These are phyloP conservation scores for Conistra vaccinii DNA, from an alignment of 2,888 invertebrate genomes.

Conservation along the genomic window DNA sequence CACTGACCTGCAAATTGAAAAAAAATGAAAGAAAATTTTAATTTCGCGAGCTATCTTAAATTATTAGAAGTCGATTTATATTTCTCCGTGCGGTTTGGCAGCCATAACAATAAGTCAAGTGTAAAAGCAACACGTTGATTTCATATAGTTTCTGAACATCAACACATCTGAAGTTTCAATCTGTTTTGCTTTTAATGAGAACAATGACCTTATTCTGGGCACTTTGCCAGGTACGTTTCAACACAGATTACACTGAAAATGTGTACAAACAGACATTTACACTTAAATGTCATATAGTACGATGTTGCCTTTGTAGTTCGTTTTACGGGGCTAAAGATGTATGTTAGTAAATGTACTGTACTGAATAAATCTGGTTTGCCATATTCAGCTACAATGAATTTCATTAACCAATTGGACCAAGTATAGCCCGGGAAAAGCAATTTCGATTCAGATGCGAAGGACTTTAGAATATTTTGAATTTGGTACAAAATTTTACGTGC, in stretches of 20 bases:
- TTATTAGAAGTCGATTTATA: not conserved
- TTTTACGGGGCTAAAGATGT: not conserved
- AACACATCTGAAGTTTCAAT: slow-evolving; percentile 3
- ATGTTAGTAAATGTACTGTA: not conserved
- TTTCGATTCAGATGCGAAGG: not conserved
- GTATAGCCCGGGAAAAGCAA: too few species aligned
- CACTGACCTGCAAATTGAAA: too few species aligned
- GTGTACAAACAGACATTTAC: slow-evolving; percentile 22
- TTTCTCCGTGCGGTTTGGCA: not conserved
- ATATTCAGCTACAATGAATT: not conserved
- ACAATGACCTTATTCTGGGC: slow-evolving; percentile 44
- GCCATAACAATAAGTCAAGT: not conserved
- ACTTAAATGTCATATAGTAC: slow-evolving; percentile 18
- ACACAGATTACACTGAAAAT: slow-evolving; percentile 22
- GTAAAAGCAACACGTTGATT: slow-evolving; percentile 16
- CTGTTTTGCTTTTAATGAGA: slow-evolving; percentile 24
- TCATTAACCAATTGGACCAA: not conserved
- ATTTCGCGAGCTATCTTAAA: too few species aligned
- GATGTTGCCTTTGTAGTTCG: slow-evolving; percentile 27
- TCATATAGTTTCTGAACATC: slow-evolving; percentile 1
- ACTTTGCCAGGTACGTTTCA: slow-evolving; percentile 39
- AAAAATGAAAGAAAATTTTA: too few species aligned
- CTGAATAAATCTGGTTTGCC: not conserved
- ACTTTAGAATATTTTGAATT: not conserved
- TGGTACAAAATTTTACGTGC: too few species aligned